A percentile compares a stretch with the other conserved stretches of the same genome.
These are phyloP conservation scores for Zaprionus africanus DNA, from an alignment of 1,140 invertebrate species.

Conservation along the genomic window DNA sequence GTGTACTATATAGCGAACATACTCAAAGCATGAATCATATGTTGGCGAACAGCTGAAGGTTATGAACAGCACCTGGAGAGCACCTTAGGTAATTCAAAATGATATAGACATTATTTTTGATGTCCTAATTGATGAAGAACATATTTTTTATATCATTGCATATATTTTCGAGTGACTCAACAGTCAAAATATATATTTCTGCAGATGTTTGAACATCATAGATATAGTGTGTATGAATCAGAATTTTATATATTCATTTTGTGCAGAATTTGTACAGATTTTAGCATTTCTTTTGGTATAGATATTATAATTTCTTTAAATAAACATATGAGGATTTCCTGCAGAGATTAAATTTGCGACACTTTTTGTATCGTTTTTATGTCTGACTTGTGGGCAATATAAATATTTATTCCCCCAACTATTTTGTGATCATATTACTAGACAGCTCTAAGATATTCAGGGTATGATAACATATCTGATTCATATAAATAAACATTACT, in stretches of 20 bases:
- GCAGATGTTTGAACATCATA: not conserved
- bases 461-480: not conserved
- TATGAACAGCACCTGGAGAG: not conserved
- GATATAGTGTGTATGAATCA: constrained; percentile 1
- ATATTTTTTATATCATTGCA: not conserved
- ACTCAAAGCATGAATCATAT: constrained; percentile 32
- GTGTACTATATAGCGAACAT: constrained; percentile 10
- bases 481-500: not conserved
- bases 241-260: not conserved
- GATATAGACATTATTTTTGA: not conserved
- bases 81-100: not conserved
- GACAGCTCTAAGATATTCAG: not conserved
- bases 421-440: not conserved
- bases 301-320: not conserved
- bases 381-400: not conserved
- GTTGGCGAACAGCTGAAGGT: not conserved
- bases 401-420: not conserved
- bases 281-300: not conserved
- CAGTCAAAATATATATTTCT: not conserved
- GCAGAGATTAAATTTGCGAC: not conserved
- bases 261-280: not conserved
- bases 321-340: not conserved
- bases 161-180: constrained; percentile 10
- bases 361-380: not conserved
- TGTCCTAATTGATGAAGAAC: constrained; percentile 4